Evolutionary conservation across 2,888 invertebrate genomes (phyloP).

Genomic region (Netelia melanura): DNA sequence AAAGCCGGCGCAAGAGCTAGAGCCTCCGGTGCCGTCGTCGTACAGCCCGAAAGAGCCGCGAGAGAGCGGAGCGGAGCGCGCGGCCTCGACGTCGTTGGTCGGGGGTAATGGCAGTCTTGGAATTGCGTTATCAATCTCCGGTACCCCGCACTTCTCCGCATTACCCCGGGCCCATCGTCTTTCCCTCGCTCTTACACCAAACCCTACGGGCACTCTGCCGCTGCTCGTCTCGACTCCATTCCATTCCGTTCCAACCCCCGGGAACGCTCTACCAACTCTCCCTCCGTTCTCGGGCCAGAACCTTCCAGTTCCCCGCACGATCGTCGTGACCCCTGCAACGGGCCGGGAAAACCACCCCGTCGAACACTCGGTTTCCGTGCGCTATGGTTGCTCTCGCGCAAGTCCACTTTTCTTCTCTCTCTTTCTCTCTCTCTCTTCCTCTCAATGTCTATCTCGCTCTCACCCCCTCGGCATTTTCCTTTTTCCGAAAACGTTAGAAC

Average conservation of each 20-base stretch:
- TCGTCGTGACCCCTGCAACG: constrained; percentile 73
- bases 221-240: constrained; percentile 80
- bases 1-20: constrained; percentile 77
- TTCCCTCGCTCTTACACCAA: constrained; percentile 70
- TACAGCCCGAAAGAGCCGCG: constrained; percentile 63
- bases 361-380: constrained; percentile 80
- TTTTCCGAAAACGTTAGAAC: constrained; percentile 40
- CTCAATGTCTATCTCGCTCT: constrained; percentile 53
- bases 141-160: constrained; percentile 79
- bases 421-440: constrained; percentile 72
- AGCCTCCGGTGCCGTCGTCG: constrained; percentile 74
- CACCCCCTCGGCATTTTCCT: constrained; percentile 45
- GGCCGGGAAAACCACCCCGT: constrained; percentile 77
- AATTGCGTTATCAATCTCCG: constrained; percentile 85
- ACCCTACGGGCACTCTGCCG: constrained; percentile 74
- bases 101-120: constrained; percentile 84
- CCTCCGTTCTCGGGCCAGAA: constrained; percentile 77
- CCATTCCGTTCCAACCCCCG: constrained; percentile 89
- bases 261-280: constrained; percentile 84
- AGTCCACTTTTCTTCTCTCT: constrained; percentile 67
- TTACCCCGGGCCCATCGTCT: constrained; percentile 68
- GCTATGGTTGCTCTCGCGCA: constrained; percentile 73
- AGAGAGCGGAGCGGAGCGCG: constrained; percentile 72
- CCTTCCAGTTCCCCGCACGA: constrained; percentile 66
- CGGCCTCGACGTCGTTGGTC: constrained; percentile 78